Base-by-base conservation (phyloP, 2,113 vertebrate genomes). In the Tetraodon nigroviridis region DNA sequence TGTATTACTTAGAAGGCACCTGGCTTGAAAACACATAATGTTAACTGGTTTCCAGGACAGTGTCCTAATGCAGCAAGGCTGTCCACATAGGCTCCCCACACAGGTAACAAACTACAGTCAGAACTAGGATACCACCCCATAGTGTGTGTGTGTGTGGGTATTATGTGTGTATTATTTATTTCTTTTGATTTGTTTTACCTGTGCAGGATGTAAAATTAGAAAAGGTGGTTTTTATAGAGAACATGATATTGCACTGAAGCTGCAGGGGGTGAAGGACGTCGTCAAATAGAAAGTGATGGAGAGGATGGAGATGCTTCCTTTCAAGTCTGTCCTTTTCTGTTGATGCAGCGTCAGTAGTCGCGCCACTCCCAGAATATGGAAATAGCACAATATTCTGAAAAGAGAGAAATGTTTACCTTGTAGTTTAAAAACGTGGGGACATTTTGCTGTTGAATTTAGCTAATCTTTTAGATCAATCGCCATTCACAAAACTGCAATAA, bases 1-100 rank as follows among this genome's bases (percentile, higher is more conserved):
- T 57, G 50, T 42, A n/a, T 76, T 71, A 69, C 77, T 81, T 72
- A 76, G 70, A 46, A 73, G 50, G 16, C 56, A 64, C 69, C 64
- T 22, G 5, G 52, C 5, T 29, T 61, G 59, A 41, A 53, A 62
- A 58, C 55, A 51, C 49, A 56, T 3, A 6, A 57, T 55, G 11
- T 2, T 58, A 41, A 65, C 20, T 54, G 48, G 64, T 73, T 58
- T 61, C 11, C 52, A 42, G 46, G 20, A 66, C 58, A 55, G 55
- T 16, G 22, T 69, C 58, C 70, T 64, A 64, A 67, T 73, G 49
- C 54, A 49, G 45, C 22, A 75, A 69, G 53, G 68, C 42, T 16
- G 42, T 37, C 11, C 32, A 37, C 32, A 12, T 12, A 37, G 32
- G 7, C 12, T 37, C 2, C 32, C 11, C 8, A 37, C 70, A 49